A percentile compares a stretch with the other conserved stretches of the same genome.
phyloP scores from a whole-genome alignment of 2,113 vertebrate species.

The Hydrolagus affinis region DNA sequence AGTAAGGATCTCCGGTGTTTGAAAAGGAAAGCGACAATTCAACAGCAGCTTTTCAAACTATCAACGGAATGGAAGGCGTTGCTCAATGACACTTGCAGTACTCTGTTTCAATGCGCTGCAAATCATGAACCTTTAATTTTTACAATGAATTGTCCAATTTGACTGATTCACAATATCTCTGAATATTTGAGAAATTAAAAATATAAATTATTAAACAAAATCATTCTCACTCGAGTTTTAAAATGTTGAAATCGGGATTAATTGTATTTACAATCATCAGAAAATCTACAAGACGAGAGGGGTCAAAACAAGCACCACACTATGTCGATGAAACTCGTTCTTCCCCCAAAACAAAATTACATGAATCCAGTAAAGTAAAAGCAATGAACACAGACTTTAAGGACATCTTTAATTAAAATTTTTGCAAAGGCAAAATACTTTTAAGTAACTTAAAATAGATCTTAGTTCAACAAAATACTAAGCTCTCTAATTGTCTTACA shows the following conservation, averaged over 20 bases:
- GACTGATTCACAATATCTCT: constrained; percentile 30
- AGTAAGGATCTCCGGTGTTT: too few species aligned
- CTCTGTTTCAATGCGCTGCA: constrained; percentile 25
- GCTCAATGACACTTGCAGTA: constrained; percentile 21
- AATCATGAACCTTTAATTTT: constrained; percentile 29
- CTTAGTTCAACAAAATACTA: constrained; percentile 79
- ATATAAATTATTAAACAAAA: constrained; percentile 31
- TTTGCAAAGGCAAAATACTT: constrained; percentile 85
- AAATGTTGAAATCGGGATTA: constrained; percentile 28
- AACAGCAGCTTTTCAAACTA: too few species aligned
- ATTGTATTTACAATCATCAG: constrained; percentile 20
- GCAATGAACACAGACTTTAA: constrained; percentile 31
- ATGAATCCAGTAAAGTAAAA: constrained; percentile 19
- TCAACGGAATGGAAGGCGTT: background rate
- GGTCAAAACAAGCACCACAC: background rate
- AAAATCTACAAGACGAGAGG: constrained; percentile 21
- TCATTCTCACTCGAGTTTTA: constrained; percentile 30
- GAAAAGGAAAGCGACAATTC: too few species aligned
- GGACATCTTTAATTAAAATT: constrained; percentile 69
- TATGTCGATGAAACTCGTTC: background rate
- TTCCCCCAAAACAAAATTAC: background rate
- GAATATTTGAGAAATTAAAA: constrained; percentile 31
- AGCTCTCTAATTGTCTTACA: constrained; percentile 72
- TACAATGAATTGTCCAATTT: constrained; percentile 31
- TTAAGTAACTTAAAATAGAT: constrained; percentile 64